phyloP scores from a whole-genome alignment of 2,797 vertebrate genomes.

The Avahi laniger region DNA sequence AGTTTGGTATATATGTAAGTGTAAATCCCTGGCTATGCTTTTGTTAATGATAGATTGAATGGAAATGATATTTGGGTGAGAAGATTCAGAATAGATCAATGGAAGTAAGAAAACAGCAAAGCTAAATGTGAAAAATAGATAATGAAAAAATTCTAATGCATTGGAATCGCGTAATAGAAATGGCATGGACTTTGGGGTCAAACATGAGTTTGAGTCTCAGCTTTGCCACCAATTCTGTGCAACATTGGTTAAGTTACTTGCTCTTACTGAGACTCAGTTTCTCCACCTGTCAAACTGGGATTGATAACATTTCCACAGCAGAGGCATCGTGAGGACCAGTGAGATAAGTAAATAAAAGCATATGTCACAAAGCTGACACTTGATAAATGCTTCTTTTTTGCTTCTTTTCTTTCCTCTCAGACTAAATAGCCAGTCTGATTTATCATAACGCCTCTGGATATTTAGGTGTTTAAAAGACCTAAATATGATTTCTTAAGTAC shows the following conservation, averaged over 20 bases:
- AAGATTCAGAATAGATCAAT: not conserved
- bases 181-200: not conserved
- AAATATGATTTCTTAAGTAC: slow-evolving; percentile 15
- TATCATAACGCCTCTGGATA: not conserved
- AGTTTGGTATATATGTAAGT: not conserved
- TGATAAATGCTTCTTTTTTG: not conserved
- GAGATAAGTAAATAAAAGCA: slow-evolving; percentile 31
- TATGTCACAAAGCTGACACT: not conserved
- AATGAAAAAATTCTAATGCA: not conserved
- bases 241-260: not conserved
- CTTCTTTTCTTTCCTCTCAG: not conserved
- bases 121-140: not conserved
- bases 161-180: not conserved
- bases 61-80: not conserved
- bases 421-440: not conserved
- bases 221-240: not conserved
- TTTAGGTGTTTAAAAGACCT: slow-evolving; percentile 14
- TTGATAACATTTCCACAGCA: not conserved
- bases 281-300: slow-evolving; percentile 1
- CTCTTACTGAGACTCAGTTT: not conserved
- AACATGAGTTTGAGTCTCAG: not conserved
- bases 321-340: not conserved
- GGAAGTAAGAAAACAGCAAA: not conserved
- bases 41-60: not conserved
- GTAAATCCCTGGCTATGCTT: not conserved